These are phyloP conservation scores for Dryas iulia DNA, from an alignment of 1,140 invertebrate species.

Conservation along the genomic window DNA sequence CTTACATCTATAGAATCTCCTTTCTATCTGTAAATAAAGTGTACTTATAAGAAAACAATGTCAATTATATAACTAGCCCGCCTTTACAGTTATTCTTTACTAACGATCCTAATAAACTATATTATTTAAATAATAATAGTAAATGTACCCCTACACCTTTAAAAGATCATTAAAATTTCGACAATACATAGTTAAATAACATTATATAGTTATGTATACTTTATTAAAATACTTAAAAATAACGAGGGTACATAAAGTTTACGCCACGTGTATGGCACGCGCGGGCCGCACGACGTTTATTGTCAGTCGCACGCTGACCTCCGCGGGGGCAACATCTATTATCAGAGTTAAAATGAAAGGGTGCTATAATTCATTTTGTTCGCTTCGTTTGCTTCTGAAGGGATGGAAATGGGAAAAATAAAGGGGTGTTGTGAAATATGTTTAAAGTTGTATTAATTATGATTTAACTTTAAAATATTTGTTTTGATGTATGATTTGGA, in stretches of 20 bases:
- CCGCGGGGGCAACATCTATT: conserved; percentile 46
- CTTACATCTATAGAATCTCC: too few species aligned
- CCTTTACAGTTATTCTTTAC: too few species aligned
- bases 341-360: conserved; percentile 41
- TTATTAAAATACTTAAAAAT: conserved; percentile 34
- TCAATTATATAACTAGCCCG: too few species aligned
- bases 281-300: conserved; percentile 44
- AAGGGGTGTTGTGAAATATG: not conserved
- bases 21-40: too few species aligned
- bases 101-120: too few species aligned
- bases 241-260: conserved; percentile 57
- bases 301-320: conserved; percentile 49
- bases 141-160: too few species aligned
- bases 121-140: too few species aligned
- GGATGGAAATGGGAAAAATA: not conserved
- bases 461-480: not conserved
- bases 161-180: too few species aligned
- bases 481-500: not conserved
- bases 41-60: too few species aligned
- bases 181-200: not conserved
- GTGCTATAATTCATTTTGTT: conserved; percentile 27
- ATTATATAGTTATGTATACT: not conserved
- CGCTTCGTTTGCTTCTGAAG: conserved; percentile 16
- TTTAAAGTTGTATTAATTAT: not conserved
- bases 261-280: conserved; percentile 54